Conservation (phyloP, 2,797 vertebrate genomes). For the Allobates femoralis region DNA sequence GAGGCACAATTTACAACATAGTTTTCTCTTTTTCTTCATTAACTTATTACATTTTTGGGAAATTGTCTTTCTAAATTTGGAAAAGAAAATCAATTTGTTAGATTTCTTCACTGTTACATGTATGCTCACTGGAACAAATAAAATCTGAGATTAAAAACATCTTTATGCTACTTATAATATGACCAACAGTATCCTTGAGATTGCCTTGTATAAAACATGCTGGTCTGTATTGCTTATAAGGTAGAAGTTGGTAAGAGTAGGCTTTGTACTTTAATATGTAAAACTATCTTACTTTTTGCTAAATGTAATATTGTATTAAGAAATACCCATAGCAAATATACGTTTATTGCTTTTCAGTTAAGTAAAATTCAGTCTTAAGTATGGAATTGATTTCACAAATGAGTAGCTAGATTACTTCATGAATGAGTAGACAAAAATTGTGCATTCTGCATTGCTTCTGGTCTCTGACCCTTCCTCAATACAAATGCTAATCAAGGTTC, state of each 20-base stretch:
- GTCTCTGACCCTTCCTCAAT: constrained; percentile 53
- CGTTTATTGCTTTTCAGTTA: constrained; percentile 43
- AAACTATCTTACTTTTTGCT: neutral
- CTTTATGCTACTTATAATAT: neutral
- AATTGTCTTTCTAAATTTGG: neutral
- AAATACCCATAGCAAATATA: constrained; percentile 30
- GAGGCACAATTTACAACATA: neutral
- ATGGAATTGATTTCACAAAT: constrained; percentile 61
- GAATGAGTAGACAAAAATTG: constrained; percentile 60
- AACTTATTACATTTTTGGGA: neutral
- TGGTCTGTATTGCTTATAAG: neutral
- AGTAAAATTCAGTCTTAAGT: constrained; percentile 35
- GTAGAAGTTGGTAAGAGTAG: neutral
- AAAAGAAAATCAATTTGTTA: neutral
- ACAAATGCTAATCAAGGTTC: constrained; percentile 60
- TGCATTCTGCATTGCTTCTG: constrained; percentile 59
- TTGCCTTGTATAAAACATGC: neutral
- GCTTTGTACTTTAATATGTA: neutral
- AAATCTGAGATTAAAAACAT: neutral
- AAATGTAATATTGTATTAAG: constrained; percentile 25
- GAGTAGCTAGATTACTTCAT: constrained; percentile 60
- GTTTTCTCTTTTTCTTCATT: neutral
- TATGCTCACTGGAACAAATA: neutral
- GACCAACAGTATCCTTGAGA: neutral
- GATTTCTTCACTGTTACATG: neutral